These are phyloP conservation scores for Coilia nasus DNA, from an alignment of 2,797 vertebrate species.

Conservation along the genomic window DNA sequence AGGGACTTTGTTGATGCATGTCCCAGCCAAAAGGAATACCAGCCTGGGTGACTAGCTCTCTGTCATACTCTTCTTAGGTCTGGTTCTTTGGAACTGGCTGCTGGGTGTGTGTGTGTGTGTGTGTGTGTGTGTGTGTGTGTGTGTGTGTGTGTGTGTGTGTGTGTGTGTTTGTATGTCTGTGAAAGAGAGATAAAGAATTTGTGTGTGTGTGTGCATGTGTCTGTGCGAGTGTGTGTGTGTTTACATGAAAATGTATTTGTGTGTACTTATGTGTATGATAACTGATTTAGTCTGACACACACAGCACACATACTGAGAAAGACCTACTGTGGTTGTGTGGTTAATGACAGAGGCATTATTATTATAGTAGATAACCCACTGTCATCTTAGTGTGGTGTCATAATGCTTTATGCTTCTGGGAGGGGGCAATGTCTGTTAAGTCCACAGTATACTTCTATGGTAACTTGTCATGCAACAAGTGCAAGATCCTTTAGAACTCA, in stretches of 20 bases:
- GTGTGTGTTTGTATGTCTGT: slow-evolving; percentile 44
- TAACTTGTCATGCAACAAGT: no score
- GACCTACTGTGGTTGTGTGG: not conserved
- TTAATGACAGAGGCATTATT: not conserved
- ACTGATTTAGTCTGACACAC: slow-evolving; percentile 50
- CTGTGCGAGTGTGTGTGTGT: not conserved
- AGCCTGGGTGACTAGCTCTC: slow-evolving; percentile 53
- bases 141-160: not conserved
- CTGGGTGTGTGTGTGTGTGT: slow-evolving; percentile 26
- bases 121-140: not conserved
- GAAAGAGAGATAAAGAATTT: not conserved
- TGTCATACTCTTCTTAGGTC: slow-evolving; percentile 64
- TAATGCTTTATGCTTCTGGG: not conserved
- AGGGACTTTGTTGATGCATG: slow-evolving; percentile 70
- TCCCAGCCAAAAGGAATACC: slow-evolving; percentile 76
- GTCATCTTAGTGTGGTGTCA: not conserved
- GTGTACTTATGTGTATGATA: slow-evolving; percentile 32
- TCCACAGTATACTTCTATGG: no score
- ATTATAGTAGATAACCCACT: not conserved
- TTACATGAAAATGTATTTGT: not conserved
- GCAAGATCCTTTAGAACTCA: no score
- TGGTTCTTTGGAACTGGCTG: slow-evolving; percentile 56
- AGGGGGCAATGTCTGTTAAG: no score
- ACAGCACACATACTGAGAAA: not conserved
- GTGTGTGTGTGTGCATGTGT: slow-evolving; percentile 16